Base-by-base conservation (phyloP, 2,797 vertebrate species). In the Danio choprae region DNA sequence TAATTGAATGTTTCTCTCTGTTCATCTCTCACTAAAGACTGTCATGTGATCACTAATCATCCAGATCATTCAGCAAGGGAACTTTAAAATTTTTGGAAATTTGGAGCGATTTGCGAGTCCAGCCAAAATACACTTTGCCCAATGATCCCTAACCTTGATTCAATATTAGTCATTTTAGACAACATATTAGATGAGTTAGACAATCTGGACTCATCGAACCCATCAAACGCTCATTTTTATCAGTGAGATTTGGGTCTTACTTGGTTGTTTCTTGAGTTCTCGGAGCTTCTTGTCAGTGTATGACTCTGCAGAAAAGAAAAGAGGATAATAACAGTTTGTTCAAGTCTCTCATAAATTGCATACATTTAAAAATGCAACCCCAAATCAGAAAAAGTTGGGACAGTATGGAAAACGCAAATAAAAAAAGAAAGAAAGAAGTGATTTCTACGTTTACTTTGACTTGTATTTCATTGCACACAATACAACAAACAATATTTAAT, bases 281-380 rank as follows among this genome's bases (percentile, higher is more conserved):
- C 92, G 85, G 6, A 94, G 81, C 83, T 86, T 94, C 85, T 92
- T 92, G 1, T 73, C 90, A 22, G 93, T 94, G 60, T 94, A 40
- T 5, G 91, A 80, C 87, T 95, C 94, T 95, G 85, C 38, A 29
- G n/a, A 77, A 38, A 74, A 74, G 8, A 36, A 53, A 59, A 60
- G 12, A 79, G 55, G 74, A 50, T 1, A 8, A 16, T 6, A 8
- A 74, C 5, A 48, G 48, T 40, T 20, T 4, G 38, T 40, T 60
- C 2, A 63, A 58, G 11, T 4, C 6, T 16, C 20, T 36, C 29
- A 16, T 55, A 22, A 4, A 7, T 22, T n/a, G 72, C 5, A 10
- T 13, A 29, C 7, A 51, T 62, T 56, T 29, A 29, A 29, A 29
- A 29, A 29, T 29, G 29, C 29, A 29, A 29, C 29, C 29, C 29